phyloP scores from a whole-genome alignment of 2,888 invertebrate species.

The Mythimna vitellina region DNA sequence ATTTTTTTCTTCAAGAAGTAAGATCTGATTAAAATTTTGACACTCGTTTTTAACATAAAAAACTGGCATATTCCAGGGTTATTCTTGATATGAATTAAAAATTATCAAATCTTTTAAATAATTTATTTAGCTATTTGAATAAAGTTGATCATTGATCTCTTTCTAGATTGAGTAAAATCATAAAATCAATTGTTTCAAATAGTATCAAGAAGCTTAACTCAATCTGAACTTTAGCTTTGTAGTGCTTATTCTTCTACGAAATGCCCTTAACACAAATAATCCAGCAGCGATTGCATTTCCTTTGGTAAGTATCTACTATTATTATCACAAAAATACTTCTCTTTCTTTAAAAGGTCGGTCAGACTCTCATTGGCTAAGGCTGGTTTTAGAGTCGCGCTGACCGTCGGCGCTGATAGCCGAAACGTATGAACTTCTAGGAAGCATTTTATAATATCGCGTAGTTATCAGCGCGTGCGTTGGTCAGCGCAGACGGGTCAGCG shows the following conservation, averaged over 20 bases:
- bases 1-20: not conserved
- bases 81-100: slow-evolving; percentile 7
- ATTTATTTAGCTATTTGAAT: not conserved
- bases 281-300: not conserved
- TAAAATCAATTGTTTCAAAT: not conserved
- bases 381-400: no score
- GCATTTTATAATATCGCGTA: no score
- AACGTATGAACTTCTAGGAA: no score
- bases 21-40: not conserved
- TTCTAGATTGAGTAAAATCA: not conserved
- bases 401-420: no score
- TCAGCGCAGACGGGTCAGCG: no score
- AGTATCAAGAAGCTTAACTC: not conserved
- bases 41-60: not conserved
- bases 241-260: not conserved
- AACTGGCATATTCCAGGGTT: not conserved
- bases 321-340: no score
- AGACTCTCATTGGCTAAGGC: no score
- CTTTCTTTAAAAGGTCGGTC: no score
- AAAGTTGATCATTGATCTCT: not conserved
- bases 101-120: not conserved
- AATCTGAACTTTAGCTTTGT: not conserved
- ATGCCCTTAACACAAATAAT: no score
- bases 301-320: not conserved
- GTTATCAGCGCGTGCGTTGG: no score